These are phyloP conservation scores for Drosophila nasuta DNA, from an alignment of 1,140 invertebrate species.

Conservation along the genomic window DNA sequence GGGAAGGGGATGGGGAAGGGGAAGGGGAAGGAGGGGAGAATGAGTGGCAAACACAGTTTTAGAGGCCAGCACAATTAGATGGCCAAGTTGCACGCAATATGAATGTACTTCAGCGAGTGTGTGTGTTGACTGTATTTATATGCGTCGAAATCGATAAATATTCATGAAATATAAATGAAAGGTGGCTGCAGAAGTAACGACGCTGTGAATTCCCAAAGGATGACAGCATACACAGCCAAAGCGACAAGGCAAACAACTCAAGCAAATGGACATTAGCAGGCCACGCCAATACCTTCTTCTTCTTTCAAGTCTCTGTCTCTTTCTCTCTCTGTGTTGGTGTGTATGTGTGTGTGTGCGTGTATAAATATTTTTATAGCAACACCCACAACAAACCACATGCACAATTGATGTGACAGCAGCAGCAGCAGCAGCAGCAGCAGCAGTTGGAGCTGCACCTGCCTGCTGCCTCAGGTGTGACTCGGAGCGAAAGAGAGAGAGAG, in stretches of 20 bases:
- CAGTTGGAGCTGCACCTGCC: conserved; percentile 30
- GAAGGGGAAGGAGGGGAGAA: neutral
- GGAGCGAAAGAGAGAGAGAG: neutral
- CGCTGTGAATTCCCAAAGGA: conserved; percentile 62
- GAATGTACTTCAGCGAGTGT: conserved; percentile 7
- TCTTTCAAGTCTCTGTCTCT: neutral
- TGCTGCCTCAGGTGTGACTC: conserved; percentile 38
- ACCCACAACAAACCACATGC: conserved; percentile 7
- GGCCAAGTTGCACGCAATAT: conserved; percentile 44
- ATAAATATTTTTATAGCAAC: conserved; percentile 70
- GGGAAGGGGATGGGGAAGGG: neutral
- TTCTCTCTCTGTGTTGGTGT: conserved; percentile 2
- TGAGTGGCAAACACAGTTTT: conserved; percentile 12
- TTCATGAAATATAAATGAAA: conserved; percentile 76
- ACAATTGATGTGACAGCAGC: conserved; percentile 48
- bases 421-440: neutral
- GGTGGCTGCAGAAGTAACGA: conserved; percentile 24
- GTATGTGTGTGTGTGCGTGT: conserved; percentile 29
- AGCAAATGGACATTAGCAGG: conserved; percentile 53
- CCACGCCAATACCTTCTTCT: conserved; percentile 17
- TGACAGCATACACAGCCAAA: conserved; percentile 55
- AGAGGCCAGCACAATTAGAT: conserved; percentile 37
- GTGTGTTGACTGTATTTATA: conserved; percentile 28
- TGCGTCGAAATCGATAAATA: conserved; percentile 73
- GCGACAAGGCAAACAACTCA: conserved; percentile 45